These are phyloP conservation scores for Adoxophyes honmai DNA, from an alignment of 1,140 invertebrate species.

Conservation along the genomic window DNA sequence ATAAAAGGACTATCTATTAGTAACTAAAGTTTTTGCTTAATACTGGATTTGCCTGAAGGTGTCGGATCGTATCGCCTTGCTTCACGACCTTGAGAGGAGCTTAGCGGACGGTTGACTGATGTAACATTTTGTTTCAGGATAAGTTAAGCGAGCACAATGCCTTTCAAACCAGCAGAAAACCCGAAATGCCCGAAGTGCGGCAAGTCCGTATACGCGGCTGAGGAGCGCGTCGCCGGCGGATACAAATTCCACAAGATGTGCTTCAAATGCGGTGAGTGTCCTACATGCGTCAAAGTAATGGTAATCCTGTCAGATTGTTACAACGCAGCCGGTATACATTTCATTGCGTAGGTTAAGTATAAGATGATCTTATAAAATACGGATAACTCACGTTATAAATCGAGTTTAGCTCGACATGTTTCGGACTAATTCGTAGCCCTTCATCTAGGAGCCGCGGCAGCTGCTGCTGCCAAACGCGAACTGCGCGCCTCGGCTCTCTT, in stretches of 20 bases:
- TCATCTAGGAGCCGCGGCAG: too few relatives aligned
- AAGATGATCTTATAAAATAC: too few relatives aligned
- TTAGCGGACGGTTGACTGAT: conserved; percentile 20
- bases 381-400: too few relatives aligned
- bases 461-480: too few relatives aligned
- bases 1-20: neutral
- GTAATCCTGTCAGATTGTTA: too few relatives aligned
- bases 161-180: conserved; percentile 97
- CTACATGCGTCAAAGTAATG: neutral
- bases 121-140: conserved; percentile 75
- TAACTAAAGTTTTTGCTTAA: neutral
- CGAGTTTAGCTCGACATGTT: too few relatives aligned
- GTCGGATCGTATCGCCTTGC: neutral
- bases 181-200: conserved; percentile 99
- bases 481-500: too few relatives aligned
- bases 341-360: too few relatives aligned
- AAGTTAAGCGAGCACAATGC: conserved; percentile 88
- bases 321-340: too few relatives aligned
- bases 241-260: conserved; percentile 99
- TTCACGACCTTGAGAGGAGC: neutral
- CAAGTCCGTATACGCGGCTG: conserved; percentile 99
- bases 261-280: conserved; percentile 96
- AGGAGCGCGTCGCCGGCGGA: conserved; percentile 97
- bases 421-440: too few relatives aligned
- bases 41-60: neutral